Conservation (phyloP, 2,797 vertebrate genomes). For the Australoheros facetus region DNA sequence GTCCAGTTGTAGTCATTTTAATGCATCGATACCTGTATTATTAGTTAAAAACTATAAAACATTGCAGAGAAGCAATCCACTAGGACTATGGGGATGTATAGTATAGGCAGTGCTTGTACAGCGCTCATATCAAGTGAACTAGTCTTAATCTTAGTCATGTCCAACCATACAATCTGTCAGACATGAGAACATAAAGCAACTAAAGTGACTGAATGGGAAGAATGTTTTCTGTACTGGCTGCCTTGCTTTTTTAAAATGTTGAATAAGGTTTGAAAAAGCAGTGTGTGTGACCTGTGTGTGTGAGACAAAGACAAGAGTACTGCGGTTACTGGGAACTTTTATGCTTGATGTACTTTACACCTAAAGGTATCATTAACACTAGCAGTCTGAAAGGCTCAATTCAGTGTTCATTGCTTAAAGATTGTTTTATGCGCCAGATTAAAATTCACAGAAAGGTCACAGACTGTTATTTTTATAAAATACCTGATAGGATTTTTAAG, state of each 20-base stretch:
- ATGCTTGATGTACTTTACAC: slow-evolving; percentile 51
- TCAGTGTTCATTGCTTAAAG: slow-evolving; percentile 56
- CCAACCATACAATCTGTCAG: not conserved
- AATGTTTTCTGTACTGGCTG: not conserved
- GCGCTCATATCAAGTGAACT: not conserved
- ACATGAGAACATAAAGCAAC: not conserved
- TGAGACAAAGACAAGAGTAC: slow-evolving; percentile 19
- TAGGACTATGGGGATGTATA: not conserved
- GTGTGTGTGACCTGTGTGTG: not conserved
- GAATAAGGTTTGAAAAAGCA: not conserved
- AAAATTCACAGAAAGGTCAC: slow-evolving; percentile 62
- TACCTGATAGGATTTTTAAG: slow-evolving; percentile 45
- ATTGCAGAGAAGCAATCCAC: not conserved
- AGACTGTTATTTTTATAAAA: slow-evolving; percentile 57
- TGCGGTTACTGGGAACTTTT: slow-evolving; percentile 23
- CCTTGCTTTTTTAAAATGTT: not conserved
- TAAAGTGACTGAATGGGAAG: not conserved
- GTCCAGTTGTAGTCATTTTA: not conserved
- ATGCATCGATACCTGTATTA: not conserved
- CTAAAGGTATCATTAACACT: slow-evolving; percentile 61
- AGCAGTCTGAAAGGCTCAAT: slow-evolving; percentile 44
- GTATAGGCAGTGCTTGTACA: not conserved
- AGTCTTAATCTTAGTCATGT: not conserved
- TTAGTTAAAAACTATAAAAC: not conserved
- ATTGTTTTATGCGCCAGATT: slow-evolving; percentile 56